These are phyloP conservation scores for Columba livia DNA, from an alignment of 2,113 vertebrate species.

Conservation along the genomic window DNA sequence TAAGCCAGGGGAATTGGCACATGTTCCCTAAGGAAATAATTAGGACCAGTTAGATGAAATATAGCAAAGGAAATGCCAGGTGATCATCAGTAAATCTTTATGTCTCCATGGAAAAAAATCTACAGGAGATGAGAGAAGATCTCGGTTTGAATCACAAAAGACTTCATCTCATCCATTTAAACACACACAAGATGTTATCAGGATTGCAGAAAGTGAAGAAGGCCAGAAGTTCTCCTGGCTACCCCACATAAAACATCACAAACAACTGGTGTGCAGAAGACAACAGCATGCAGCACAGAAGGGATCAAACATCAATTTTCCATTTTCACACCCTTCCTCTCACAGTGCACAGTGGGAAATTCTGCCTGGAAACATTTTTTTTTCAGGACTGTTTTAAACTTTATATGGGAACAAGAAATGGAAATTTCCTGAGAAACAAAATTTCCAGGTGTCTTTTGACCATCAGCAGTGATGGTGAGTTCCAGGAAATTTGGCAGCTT, in stretches of 20 bases:
- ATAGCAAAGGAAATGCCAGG: neutral
- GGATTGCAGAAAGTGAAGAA: neutral
- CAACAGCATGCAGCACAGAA: neutral
- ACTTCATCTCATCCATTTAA: neutral
- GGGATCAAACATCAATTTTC: neutral
- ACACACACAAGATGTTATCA: neutral
- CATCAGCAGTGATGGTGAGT: neutral
- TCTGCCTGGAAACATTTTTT: neutral
- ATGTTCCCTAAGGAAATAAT: neutral
- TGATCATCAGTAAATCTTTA: neutral
- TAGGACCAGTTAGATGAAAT: neutral
- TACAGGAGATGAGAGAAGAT: neutral
- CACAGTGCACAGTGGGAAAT: accelerated
- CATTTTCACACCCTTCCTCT: neutral
- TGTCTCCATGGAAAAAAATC: neutral
- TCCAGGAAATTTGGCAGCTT: neutral
- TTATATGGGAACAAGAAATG: neutral
- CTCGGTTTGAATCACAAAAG: neutral
- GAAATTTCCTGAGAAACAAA: neutral
- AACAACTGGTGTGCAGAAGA: neutral
- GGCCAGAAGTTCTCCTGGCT: neutral
- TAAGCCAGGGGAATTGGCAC: neutral
- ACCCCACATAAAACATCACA: neutral
- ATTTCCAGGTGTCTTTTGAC: neutral
- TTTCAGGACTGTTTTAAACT: neutral